phyloP scores from a whole-genome alignment of 1,140 invertebrate genomes.

The Drosophila kanapiae region DNA sequence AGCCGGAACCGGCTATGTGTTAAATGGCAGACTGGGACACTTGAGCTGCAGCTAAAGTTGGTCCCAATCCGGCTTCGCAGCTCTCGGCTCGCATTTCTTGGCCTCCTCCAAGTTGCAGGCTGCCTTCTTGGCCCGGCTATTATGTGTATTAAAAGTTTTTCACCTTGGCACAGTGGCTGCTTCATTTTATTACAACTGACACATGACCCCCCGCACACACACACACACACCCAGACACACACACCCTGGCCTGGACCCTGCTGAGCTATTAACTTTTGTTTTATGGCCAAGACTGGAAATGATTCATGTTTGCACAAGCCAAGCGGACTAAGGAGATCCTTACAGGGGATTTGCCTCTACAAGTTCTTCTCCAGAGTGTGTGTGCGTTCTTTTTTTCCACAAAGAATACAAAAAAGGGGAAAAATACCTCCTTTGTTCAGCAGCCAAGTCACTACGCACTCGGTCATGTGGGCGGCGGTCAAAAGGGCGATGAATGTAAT shows the following conservation, averaged over 20 bases:
- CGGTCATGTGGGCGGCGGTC: conserved; percentile 11
- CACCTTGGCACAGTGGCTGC: conserved; percentile 63
- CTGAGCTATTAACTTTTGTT: conserved; percentile 76
- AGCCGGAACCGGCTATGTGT: conserved; percentile 49
- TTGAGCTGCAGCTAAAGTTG: conserved; percentile 79
- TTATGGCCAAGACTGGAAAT: conserved; percentile 64
- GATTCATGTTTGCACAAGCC: conserved; percentile 64
- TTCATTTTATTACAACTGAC: conserved; percentile 79
- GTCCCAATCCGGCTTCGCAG: conserved; percentile 33
- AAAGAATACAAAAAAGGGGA: not conserved
- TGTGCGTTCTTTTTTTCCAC: not conserved
- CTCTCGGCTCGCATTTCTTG: conserved; percentile 70
- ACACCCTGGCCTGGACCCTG: conserved; percentile 18
- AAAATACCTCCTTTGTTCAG: conserved; percentile 7
- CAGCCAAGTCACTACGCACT: conserved; percentile 13
- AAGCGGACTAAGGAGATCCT: conserved; percentile 46
- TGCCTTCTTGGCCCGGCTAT: conserved; percentile 66
- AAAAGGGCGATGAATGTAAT: conserved; percentile 62
- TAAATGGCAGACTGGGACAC: conserved; percentile 83
- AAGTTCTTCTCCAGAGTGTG: conserved; percentile 4
- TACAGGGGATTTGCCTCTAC: conserved; percentile 43
- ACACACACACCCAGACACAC: conserved; percentile 6
- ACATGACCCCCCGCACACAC: conserved; percentile 49
- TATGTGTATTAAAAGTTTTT: conserved; percentile 84
- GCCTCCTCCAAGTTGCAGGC: conserved; percentile 35